Evolutionary conservation across 2,113 vertebrate genomes (phyloP), one percentile per base, ranked within the genome.

Genomic region (Laticauda colubrina): DNA sequence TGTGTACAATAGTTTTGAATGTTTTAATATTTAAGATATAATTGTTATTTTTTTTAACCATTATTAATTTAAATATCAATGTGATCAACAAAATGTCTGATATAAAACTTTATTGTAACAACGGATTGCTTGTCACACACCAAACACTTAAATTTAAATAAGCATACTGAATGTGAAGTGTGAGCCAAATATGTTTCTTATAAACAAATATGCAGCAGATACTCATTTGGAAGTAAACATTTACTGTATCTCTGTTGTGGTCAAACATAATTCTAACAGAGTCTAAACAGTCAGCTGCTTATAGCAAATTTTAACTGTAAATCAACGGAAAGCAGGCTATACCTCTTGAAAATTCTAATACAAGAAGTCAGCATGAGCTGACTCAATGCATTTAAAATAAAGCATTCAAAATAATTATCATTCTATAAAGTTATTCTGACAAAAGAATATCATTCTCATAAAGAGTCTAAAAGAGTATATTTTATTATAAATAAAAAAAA

Each of bases 241-340:
- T 2, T 51, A 51, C 48, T 51, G 48, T 91, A 4, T 55, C 89
- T 86, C 89, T 90, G 24, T 90, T 95, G 14, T 93, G 53, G n/a
- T 94, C 96, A 96, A 87, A 89, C 85, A 11, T 61, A 95, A 95
- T 92, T 95, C 69, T 89, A 53, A 54, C n/a, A 14, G 93, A 92
- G 18, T 92, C 29, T 93, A 95, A 96, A 94, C 8, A 93, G 15
- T 51, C 24, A 39, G 8, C 0, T 94, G 7, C 26, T 56, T 94
- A 93, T 34, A 93, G 85, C 92, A 94, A 87, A 90, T 81, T 88
- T 15, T 29, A 95, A 95, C 15, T 90, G 2, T 90, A 34, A 39
- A 91, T 39, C 85, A 0, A 39, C 61, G 61, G 23, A 48, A 23
- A 5, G 59, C 95, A 92, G 86, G 29, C 7, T 2, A n/a, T n/a